phyloP scores from a whole-genome alignment of 2,113 vertebrate species.

The Elephas maximus region DNA sequence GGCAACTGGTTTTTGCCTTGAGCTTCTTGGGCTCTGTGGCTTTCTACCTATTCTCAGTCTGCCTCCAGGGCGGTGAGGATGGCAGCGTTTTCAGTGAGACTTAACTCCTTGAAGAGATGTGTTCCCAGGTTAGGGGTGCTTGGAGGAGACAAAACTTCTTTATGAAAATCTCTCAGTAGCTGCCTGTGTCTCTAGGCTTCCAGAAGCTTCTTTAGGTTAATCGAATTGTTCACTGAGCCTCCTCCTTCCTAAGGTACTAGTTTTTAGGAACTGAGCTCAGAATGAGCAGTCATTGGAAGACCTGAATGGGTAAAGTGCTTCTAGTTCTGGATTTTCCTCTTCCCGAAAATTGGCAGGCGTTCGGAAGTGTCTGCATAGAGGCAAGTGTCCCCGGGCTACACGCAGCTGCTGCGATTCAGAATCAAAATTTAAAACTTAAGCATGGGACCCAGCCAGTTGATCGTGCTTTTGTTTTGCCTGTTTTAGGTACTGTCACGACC shows the following conservation, averaged over 20 bases:
- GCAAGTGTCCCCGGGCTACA: rapidly evolving
- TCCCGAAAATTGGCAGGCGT: not conserved
- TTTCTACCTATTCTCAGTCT: not conserved
- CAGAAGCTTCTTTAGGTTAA: not conserved
- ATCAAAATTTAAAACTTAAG: not conserved
- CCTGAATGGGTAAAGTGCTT: not conserved
- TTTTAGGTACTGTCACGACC: not conserved
- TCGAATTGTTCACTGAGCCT: not conserved
- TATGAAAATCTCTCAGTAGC: not conserved
- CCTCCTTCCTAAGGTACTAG: not conserved
- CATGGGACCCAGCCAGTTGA: rapidly evolving
- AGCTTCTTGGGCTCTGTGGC: not conserved
- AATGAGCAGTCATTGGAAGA: rapidly evolving
- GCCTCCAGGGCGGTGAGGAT: not conserved
- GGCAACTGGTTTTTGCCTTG: too few relatives aligned
- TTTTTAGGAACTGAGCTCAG: not conserved
- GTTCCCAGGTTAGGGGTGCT: too few relatives aligned
- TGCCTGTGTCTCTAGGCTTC: not conserved
- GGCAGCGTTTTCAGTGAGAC: too few relatives aligned
- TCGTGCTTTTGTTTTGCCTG: rapidly evolving
- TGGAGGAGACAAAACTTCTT: too few relatives aligned
- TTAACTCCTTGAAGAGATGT: too few relatives aligned
- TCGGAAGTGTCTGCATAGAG: not conserved
- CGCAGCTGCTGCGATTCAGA: not conserved
- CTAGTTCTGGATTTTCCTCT: not conserved